phyloP scores from a whole-genome alignment of 2,797 vertebrate genomes.

The Paguma larvata region DNA sequence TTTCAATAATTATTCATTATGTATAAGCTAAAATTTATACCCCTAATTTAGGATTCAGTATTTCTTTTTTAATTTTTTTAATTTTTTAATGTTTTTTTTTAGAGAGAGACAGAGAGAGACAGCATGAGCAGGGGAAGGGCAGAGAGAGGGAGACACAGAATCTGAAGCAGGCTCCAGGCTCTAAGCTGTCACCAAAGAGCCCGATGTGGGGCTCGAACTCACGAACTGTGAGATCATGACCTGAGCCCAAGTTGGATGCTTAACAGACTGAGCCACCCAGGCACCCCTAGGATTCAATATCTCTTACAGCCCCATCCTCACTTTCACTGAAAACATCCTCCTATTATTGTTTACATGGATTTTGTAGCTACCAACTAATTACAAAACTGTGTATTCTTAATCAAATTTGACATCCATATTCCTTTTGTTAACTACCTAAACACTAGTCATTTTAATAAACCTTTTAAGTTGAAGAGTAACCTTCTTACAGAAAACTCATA shows the following conservation, averaged over 20 bases:
- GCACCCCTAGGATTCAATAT: neutral
- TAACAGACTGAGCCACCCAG: too few species aligned
- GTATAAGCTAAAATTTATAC: neutral
- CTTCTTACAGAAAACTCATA: neutral
- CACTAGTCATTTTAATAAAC: conserved; percentile 49
- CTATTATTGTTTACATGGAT: conserved; percentile 24
- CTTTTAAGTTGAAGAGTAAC: conserved; percentile 30
- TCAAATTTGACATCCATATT: conserved; percentile 36
- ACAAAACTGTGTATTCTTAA: conserved; percentile 10
- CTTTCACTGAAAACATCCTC: neutral
- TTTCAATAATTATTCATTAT: neutral
- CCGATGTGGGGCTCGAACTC: too few species aligned
- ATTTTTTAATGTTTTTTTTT: too few species aligned
- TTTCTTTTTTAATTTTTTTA: neutral
- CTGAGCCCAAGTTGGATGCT: too few species aligned
- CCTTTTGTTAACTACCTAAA: neutral
- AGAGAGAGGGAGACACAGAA: too few species aligned
- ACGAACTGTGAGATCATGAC: too few species aligned
- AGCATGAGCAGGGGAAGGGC: too few species aligned
- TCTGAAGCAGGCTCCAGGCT: too few species aligned
- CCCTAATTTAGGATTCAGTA: conserved; percentile 15
- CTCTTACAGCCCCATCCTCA: neutral
- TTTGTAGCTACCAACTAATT: conserved; percentile 51
- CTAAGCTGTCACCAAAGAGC: too few species aligned
- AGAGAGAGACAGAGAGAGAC: too few species aligned